Base-by-base conservation (phyloP, 2,888 invertebrate genomes). In the Syrista parreyssii region DNA sequence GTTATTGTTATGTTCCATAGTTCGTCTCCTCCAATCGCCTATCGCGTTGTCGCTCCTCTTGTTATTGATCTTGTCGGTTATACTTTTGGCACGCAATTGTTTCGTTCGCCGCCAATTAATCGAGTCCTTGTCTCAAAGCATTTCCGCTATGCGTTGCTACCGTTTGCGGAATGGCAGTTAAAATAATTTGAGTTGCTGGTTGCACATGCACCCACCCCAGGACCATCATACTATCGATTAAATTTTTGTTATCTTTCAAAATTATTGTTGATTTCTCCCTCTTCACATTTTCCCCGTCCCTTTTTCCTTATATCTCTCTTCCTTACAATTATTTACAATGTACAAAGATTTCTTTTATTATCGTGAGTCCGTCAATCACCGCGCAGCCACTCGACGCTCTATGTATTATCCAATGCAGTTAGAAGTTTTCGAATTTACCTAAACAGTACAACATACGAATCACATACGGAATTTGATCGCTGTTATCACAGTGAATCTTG, bases 191-290 rank as follows among this genome's bases (percentile, higher is more conserved):
- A 85, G 81, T 84, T 82, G 73, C 81, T 81, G 85, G 85, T 85
- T 87, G 87, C 86, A 88, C 89, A 90, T 91, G 91, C 91, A 88
- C 89, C 90, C 83, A 87, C 85, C 88, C 87, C 88, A 86, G 88
- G 89, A 91, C 88, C 89, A 88, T 89, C 79, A 80, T 85, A 82
- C 31, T 71, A 55, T 33, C 68, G n/a, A 40, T 72, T 71, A 72
- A 9, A 15, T 35, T 80, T 80, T 79, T 78, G n/a, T 79, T 82
- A 78, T 82, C 77, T 12, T 84, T 84, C 77, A 80, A 81, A 79
- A 81, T 83, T 77, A 80, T 78, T 81, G 82, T 82, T 84, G 81
- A 86, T 85, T 85, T 79, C 55, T 55, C 55, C 55, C 55, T 55
- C 55, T 55, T 23, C 55, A 23, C 55, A n/a, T n/a, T 55, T 23